These are phyloP conservation scores for Cheiracanthium punctorium DNA, from an alignment of 2,888 invertebrate genomes.

Conservation along the genomic window DNA sequence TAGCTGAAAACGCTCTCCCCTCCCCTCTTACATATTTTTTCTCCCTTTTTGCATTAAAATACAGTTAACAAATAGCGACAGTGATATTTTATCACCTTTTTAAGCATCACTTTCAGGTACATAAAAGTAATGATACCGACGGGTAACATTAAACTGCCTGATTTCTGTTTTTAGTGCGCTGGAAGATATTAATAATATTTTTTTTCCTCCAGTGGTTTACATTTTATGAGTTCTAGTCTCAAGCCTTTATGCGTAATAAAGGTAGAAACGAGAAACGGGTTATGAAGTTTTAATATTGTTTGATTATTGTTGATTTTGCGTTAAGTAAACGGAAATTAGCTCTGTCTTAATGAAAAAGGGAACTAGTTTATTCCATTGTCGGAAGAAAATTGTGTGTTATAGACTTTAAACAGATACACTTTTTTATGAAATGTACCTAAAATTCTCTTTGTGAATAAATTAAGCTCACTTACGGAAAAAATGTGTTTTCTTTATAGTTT, in stretches of 20 bases:
- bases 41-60: background rate
- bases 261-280: background rate
- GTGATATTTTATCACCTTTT: background rate
- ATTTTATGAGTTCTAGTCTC: background rate
- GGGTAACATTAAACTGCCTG: background rate
- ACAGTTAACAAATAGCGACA: slow-evolving; percentile 12
- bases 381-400: no score
- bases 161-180: background rate
- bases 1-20: no score
- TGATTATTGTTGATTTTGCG: background rate
- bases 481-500: no score
- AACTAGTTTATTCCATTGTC: no score
- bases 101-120: background rate
- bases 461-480: no score
- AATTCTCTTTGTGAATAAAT: no score
- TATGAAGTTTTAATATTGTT: background rate
- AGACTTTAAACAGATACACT: no score
- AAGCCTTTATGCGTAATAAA: background rate
- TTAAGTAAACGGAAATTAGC: background rate
- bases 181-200: background rate
- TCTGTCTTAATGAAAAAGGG: background rate
- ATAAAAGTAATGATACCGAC: background rate
- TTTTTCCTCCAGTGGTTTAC: background rate
- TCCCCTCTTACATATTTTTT: no score
- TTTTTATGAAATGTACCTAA: no score